phyloP scores from a whole-genome alignment of 2,113 vertebrate species.

The Formicarius rufipectus region DNA sequence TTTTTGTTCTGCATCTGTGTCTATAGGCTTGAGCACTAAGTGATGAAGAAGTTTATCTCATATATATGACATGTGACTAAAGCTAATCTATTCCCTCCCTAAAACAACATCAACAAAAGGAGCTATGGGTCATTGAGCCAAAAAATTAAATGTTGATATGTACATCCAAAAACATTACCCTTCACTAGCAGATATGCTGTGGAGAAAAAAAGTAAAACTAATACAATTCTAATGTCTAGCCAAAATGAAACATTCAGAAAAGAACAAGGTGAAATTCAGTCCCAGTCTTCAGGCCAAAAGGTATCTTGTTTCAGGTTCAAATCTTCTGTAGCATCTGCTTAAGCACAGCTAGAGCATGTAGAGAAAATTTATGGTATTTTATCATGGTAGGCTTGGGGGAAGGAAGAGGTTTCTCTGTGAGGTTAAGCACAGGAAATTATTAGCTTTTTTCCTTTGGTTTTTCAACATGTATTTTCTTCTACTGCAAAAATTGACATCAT shows the following conservation, averaged over 20 bases:
- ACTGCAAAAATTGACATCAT: neutral
- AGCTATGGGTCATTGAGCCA: constrained; percentile 54
- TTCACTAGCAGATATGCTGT: neutral
- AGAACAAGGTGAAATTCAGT: constrained; percentile 12
- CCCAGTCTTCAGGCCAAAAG: neutral
- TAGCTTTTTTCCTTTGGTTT: neutral
- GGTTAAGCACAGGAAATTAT: neutral
- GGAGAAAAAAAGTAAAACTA: neutral
- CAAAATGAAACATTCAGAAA: constrained; percentile 15
- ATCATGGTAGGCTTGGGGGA: constrained; percentile 16
- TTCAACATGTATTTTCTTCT: neutral
- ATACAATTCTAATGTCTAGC: neutral
- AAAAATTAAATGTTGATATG: constrained; percentile 53
- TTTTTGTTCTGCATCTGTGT: neutral
- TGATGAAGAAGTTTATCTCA: neutral
- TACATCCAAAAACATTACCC: neutral
- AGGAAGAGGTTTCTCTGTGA: constrained; percentile 24
- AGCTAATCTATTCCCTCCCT: neutral
- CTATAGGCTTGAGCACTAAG: neutral
- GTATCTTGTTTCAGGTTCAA: constrained; percentile 30
- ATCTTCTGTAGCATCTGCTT: neutral
- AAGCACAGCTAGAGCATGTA: neutral
- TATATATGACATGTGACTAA: neutral
- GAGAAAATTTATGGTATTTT: constrained; percentile 40
- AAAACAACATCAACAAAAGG: constrained; percentile 35